Base-by-base conservation (phyloP, 2,888 invertebrate genomes). In the Macroteleia sp. region DNA sequence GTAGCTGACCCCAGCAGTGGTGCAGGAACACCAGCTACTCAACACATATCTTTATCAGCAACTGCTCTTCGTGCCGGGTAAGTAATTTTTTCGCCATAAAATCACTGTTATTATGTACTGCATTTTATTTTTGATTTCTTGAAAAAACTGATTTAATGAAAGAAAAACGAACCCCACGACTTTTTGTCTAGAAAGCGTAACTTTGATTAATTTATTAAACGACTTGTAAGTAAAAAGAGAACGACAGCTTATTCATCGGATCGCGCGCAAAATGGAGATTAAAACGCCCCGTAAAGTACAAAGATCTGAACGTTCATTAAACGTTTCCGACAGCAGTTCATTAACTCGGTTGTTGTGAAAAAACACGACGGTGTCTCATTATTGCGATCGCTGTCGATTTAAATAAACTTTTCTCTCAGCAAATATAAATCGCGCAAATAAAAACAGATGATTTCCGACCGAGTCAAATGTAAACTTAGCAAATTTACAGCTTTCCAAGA, bases 1-100 rank as follows among this genome's bases (percentile, higher is more conserved):
- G 94, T 95, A 39, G 94, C 95, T 64, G 95, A 95, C 89, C 93
- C 94, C 36, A 94, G 46, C 48, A 83, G 36, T 34, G 52, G 46
- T 10, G 30, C 62, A 2, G 34, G 19, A 0, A 84, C 82, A 8
- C 74, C 86, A 16, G 82, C 84, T 0, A 83, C 89, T 14, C 90
- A 90, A 54, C 86, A 90, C 36, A 87, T 88, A 28, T 85, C 90
- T 9, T 85, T 89, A 3, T 84, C 87, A n/a, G 85, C 89, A 8
- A 82, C 83, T 25, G 82, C 87, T 3, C 85, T 91, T 8, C 86
- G 91, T 1, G 80, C 89, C 57, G 89, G 89, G 91, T 91, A 62
- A 88, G 91, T 90, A 25, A 25, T 25, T 25, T 25, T 25, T 25
- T 25, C n/a, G n/a, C n/a, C n/a, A n/a, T n/a, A n/a, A n/a, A n/a